A percentile compares a stretch with the other conserved stretches of the same genome.
These are phyloP conservation scores for Drosophila neotestacea DNA, from an alignment of 2,888 invertebrate genomes.

Conservation along the genomic window DNA sequence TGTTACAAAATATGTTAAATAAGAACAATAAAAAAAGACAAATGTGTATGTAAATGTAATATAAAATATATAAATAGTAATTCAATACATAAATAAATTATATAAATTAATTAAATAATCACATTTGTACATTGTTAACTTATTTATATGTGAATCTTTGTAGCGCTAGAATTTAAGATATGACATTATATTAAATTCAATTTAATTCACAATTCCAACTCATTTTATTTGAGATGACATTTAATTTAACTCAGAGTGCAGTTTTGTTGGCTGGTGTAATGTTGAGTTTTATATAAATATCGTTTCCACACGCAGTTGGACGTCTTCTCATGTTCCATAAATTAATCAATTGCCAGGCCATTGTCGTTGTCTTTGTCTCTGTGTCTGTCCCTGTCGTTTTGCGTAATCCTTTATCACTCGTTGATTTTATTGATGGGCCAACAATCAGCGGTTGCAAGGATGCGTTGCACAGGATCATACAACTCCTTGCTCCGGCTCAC, in stretches of 20 bases:
- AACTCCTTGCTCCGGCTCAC: conserved; percentile 11
- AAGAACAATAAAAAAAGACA: too few relatives aligned
- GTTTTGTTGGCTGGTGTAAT: conserved; percentile 50
- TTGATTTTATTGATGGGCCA: conserved; percentile 64
- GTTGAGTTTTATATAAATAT: conserved; percentile 4
- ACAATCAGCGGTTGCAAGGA: conserved; percentile 49
- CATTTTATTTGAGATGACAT: neutral
- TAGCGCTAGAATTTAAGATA: too few relatives aligned
- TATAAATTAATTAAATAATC: too few relatives aligned
- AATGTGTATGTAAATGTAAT: too few relatives aligned
- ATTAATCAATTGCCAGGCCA: conserved; percentile 66
- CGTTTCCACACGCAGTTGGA: conserved; percentile 17
- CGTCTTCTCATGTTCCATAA: conserved; percentile 62
- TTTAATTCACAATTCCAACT: neutral
- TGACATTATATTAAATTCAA: too few relatives aligned
- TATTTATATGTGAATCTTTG: too few relatives aligned
- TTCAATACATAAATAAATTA: too few relatives aligned
- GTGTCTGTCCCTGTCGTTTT: conserved; percentile 6
- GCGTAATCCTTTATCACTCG: conserved; percentile 59
- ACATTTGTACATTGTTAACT: too few relatives aligned
- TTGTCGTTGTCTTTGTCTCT: conserved; percentile 20
- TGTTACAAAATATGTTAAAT: too few relatives aligned
- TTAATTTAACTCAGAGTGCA: neutral
- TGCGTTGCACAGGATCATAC: conserved; percentile 30
- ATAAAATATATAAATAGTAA: too few relatives aligned